These are phyloP conservation scores for Sitophilus oryzae DNA, from an alignment of 1,140 invertebrate genomes.

Conservation along the genomic window DNA sequence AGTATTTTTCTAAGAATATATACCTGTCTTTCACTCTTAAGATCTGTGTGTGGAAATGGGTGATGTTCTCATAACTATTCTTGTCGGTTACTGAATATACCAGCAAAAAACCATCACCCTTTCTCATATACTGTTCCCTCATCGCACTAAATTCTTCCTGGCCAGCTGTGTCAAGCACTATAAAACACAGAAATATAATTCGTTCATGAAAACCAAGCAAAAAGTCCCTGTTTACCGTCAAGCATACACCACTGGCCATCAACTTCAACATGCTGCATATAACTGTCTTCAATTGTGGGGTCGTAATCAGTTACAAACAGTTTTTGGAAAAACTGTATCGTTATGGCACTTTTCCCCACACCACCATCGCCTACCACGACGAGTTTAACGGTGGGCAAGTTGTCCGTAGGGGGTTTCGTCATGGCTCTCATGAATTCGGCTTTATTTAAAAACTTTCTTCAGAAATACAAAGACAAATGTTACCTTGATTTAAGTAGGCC, in stretches of 20 bases:
- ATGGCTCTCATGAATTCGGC: slow-evolving; percentile 32
- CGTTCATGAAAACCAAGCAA: neutral
- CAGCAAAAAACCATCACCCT: slow-evolving; percentile 89
- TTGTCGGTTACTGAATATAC: slow-evolving; percentile 89
- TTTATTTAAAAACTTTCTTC: no score
- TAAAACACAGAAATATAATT: slow-evolving; percentile 27
- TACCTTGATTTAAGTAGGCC: no score
- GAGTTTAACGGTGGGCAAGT: slow-evolving; percentile 77
- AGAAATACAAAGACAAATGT: no score
- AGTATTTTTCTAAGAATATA: slow-evolving; percentile 15
- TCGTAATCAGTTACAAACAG: slow-evolving; percentile 86
- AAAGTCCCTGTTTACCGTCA: slow-evolving; percentile 60
- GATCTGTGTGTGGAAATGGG: slow-evolving; percentile 84
- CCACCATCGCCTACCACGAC: slow-evolving; percentile 88
- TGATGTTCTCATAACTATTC: slow-evolving; percentile 78
- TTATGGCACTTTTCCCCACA: slow-evolving; percentile 85
- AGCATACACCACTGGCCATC: slow-evolving; percentile 88
- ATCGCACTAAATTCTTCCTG: slow-evolving; percentile 93
- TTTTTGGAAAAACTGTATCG: slow-evolving; percentile 85
- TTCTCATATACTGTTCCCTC: slow-evolving; percentile 92
- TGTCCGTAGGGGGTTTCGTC: slow-evolving; percentile 67
- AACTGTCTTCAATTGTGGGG: slow-evolving; percentile 86
- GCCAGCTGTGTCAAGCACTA: slow-evolving; percentile 86
- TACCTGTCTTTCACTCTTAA: slow-evolving; percentile 83
- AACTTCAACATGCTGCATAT: slow-evolving; percentile 86